Conservation (phyloP, 2,113 vertebrate species). For the Nerophis lumbriciformis region DNA sequence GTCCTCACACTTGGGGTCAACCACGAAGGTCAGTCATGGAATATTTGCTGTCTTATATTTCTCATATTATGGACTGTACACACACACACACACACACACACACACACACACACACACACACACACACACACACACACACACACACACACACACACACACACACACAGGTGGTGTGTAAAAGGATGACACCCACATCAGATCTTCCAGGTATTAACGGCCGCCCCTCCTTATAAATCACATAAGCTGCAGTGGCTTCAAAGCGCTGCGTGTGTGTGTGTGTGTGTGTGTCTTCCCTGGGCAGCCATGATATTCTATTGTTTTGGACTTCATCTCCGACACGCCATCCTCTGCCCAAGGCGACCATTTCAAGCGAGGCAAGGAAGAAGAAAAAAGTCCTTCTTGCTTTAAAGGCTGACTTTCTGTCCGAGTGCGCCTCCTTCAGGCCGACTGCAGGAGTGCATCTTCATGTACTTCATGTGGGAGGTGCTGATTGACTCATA, state of each 20-base stretch:
- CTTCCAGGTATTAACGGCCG: conserved; percentile 35
- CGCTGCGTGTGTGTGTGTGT: conserved; percentile 15
- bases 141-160: too few relatives aligned
- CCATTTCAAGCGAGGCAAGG: background rate
- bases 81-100: too few relatives aligned
- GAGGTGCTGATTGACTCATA: background rate
- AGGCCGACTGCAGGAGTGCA: conserved; percentile 5
- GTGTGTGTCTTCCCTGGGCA: conserved; percentile 15
- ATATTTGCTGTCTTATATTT: background rate
- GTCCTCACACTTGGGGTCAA: conserved; percentile 43
- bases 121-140: too few relatives aligned
- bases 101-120: too few relatives aligned
- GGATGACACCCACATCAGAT: conserved; percentile 16
- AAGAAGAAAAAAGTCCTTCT: conserved; percentile 20
- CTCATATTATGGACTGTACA: too few relatives aligned
- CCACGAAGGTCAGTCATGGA: conserved; percentile 57
- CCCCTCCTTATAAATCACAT: conserved; percentile 37
- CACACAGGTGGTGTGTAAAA: too few relatives aligned
- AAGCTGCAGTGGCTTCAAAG: conserved; percentile 33
- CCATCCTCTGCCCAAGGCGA: conserved; percentile 21
- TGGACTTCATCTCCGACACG: conserved; percentile 43
- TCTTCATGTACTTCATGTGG: background rate
- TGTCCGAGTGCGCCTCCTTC: conserved; percentile 13
- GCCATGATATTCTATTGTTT: conserved; percentile 44
- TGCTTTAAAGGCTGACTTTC: conserved; percentile 26